Evolutionary conservation across 2,113 vertebrate species (phyloP).

Genomic region (Proterorhinus semilunaris): DNA sequence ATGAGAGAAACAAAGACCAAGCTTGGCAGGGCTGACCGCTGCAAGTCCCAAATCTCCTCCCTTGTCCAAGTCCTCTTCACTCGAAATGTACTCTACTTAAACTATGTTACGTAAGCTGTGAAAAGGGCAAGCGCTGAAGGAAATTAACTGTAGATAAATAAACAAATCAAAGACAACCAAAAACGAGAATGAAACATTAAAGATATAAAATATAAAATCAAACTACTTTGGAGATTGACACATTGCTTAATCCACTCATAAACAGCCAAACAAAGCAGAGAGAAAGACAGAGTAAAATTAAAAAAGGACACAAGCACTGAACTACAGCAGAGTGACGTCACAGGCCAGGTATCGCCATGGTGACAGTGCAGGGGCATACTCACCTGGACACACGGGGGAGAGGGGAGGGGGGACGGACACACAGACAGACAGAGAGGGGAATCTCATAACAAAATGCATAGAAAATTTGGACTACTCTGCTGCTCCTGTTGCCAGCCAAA

Average conservation of each 20-base stretch:
- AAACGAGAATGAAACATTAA: constrained; percentile 71
- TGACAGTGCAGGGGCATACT: constrained; percentile 88
- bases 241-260: constrained; percentile 98
- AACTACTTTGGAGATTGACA: constrained; percentile 90
- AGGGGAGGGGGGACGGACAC: constrained; percentile 37
- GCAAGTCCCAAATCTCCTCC: constrained; percentile 25
- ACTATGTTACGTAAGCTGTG: constrained; percentile 87
- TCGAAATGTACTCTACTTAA: constrained; percentile 29
- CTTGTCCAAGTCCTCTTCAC: constrained; percentile 26
- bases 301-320: constrained; percentile 94
- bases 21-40: constrained; percentile 24
- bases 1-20: constrained; percentile 27
- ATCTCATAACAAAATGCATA: constrained; percentile 73
- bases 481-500: constrained; percentile 75
- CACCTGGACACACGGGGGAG: constrained; percentile 74
- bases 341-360: constrained; percentile 89
- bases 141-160: constrained; percentile 89
- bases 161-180: constrained; percentile 85
- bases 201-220: constrained; percentile 79
- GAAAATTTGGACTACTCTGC: constrained; percentile 77
- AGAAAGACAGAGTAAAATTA: constrained; percentile 69
- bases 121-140: constrained; percentile 97
- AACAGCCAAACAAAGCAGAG: constrained; percentile 99
- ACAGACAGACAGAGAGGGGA: constrained; percentile 66
- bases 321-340: constrained; percentile 98